Conservation (phyloP, 2,888 invertebrate genomes). For the Pecten maximus region DNA sequence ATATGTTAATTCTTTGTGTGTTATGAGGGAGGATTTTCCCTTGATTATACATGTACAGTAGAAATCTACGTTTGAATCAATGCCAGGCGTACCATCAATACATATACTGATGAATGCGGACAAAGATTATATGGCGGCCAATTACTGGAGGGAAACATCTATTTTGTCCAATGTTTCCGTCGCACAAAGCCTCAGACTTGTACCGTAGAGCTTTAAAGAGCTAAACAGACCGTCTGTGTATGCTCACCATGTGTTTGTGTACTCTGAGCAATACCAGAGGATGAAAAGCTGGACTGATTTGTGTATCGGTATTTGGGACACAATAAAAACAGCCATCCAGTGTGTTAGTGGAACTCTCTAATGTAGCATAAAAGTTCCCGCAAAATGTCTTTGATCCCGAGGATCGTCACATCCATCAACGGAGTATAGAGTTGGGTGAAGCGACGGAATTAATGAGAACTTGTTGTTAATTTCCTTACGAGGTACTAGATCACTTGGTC, state of each 20-base stretch:
- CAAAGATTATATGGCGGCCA: neutral
- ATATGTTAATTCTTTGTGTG: neutral
- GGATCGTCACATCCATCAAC: conserved; percentile 27
- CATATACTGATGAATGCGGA: neutral
- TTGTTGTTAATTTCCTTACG: neutral
- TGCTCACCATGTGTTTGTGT: neutral
- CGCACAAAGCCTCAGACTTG: neutral
- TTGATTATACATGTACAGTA: too few relatives aligned
- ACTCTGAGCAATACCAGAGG: neutral
- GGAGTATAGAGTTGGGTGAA: neutral
- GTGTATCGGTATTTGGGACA: conserved; percentile 23
- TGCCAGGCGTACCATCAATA: neutral
- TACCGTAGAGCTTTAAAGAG: neutral
- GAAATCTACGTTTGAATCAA: neutral
- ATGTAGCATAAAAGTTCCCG: neutral
- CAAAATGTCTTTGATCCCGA: neutral
- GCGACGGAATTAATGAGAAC: neutral
- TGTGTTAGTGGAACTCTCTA: conserved; percentile 25
- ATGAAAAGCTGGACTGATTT: neutral
- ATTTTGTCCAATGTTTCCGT: neutral
- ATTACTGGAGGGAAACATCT: neutral
- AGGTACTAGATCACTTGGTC: neutral
- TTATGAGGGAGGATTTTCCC: neutral
- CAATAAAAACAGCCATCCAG: conserved; percentile 25
- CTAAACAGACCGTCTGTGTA: neutral